Evolutionary conservation across 2,888 invertebrate genomes (phyloP), one percentile per base, ranked within the genome.

Genomic region (Heliothis peltigera): DNA sequence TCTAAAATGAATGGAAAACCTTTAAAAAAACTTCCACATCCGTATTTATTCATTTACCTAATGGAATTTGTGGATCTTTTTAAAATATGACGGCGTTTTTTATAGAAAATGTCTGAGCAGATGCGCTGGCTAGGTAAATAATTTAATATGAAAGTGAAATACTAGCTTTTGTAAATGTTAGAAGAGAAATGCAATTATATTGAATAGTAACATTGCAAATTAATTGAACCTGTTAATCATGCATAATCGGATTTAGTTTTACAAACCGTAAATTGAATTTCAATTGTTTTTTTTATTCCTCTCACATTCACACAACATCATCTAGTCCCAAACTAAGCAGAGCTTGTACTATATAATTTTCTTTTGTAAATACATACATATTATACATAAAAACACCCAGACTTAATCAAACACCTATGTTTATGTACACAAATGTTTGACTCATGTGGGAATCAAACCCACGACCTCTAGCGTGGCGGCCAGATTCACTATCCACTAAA

Each of bases 11-110:
- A 85, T 80, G 72, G 57, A 61, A n/a, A 63, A 15, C 64, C 74
- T 56, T 73, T 79, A 81, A 84, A 86, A 84, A 85, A 87, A 83
- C 70, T 79, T 82, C 73, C 75, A 76, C 70, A 73, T 65, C 71
- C 70, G 79, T 86, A 83, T 87, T 88, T 87, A 87, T 84, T 88
- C 84, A 86, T 87, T 87, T 85, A 73, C 76, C 79, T 87, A 88
- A 89, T 87, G 84, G 86, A 88, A 83, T 87, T 85, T 84, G 79
- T 80, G 79, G 77, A 79, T 81, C 73, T 48, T 80, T 78, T 70
- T 65, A 78, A 78, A 85, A 79, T 75, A 79, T 78, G 67, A 66
- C 74, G 77, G 55, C 70, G 59, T 70, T 70, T 68, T 77, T 80
- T 79, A 19, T 48, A 35, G 17, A 61, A 46, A 52, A 7, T 10